Percentiles rank a stretch among this genome's conserved stretches.
Conservation (phyloP, 2,888 invertebrate genomes). For the Caenorhabditis zanzibari region DNA sequence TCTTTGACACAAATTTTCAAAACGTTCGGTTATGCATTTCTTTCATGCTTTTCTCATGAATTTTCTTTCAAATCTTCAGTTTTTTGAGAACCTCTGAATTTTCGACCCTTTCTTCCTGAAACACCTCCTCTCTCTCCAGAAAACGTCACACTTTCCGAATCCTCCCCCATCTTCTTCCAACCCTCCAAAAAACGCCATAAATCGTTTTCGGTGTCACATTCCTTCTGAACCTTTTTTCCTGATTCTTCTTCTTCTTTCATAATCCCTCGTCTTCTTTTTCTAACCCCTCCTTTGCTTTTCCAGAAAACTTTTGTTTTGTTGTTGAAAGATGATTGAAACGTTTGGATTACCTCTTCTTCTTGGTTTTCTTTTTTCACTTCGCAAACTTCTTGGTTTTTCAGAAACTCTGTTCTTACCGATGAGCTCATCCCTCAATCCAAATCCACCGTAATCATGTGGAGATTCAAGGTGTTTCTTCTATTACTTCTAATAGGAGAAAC, state of each 20-base stretch:
- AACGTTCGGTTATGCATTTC: too few species aligned
- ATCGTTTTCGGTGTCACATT: constrained; percentile 51
- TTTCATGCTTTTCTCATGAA: too few species aligned
- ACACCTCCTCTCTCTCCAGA: background rate
- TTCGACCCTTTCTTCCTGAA: background rate
- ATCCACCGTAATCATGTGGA: constrained; percentile 55
- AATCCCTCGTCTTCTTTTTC: constrained; percentile 19
- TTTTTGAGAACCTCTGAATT: too few species aligned
- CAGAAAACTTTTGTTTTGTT: constrained; percentile 57
- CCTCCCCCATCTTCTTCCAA: constrained; percentile 5
- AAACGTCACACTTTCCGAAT: background rate
- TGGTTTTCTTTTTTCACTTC: background rate
- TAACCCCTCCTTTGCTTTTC: constrained; percentile 21
- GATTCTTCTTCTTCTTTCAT: constrained; percentile 5
- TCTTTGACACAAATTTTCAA: too few species aligned
- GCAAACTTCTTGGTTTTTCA: constrained; percentile 8
- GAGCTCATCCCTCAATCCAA: constrained; percentile 27
- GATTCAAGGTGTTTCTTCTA: background rate
- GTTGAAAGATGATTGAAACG: constrained; percentile 66
- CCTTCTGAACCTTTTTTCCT: constrained; percentile 31
- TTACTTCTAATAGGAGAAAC: constrained; percentile 6
- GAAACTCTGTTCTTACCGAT: constrained; percentile 29
- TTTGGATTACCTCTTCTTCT: constrained; percentile 32
- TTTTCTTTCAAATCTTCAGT: too few species aligned
- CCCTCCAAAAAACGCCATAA: constrained; percentile 45